A percentile compares a stretch with the other conserved stretches of the same genome.
phyloP scores from a whole-genome alignment of 2,113 vertebrate species.

The Chascanopsetta lugubris region DNA sequence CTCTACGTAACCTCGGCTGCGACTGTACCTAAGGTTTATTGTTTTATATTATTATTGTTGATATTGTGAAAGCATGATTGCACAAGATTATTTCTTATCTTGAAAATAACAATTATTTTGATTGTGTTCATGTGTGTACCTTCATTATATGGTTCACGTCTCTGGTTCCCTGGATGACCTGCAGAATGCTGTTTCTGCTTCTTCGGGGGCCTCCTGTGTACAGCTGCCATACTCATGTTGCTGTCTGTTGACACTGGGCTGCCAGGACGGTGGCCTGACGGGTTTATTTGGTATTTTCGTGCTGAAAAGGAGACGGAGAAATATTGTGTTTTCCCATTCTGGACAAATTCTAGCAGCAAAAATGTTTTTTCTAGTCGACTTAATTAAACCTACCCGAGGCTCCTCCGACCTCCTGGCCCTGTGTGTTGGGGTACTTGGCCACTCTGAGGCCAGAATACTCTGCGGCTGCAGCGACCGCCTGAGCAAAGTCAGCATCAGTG shows the following conservation, averaged over 20 bases:
- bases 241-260: conserved; percentile 97
- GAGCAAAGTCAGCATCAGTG: conserved; percentile 97
- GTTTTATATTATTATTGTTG: too few relatives aligned
- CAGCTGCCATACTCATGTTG: conserved; percentile 92
- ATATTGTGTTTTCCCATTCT: not conserved
- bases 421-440: conserved; percentile 84
- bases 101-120: too few relatives aligned
- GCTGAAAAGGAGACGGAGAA: conserved; percentile 74
- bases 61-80: not conserved
- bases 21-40: too few relatives aligned
- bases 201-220: conserved; percentile 95
- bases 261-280: conserved; percentile 89
- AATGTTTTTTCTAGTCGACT: not conserved
- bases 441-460: conserved; percentile 94
- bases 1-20: too few relatives aligned
- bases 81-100: not conserved
- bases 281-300: conserved; percentile 91
- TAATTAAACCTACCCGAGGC: conserved; percentile 53
- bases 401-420: conserved; percentile 66
- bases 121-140: conserved; percentile 76
- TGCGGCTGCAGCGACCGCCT: conserved; percentile 93
- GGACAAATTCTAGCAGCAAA: not conserved
- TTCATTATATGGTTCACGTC: conserved; percentile 92
- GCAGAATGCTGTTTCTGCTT: conserved; percentile 93
- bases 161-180: conserved; percentile 87